Evolutionary conservation across 2,113 vertebrate species (phyloP).

Genomic region (Phainopepla nitens): DNA sequence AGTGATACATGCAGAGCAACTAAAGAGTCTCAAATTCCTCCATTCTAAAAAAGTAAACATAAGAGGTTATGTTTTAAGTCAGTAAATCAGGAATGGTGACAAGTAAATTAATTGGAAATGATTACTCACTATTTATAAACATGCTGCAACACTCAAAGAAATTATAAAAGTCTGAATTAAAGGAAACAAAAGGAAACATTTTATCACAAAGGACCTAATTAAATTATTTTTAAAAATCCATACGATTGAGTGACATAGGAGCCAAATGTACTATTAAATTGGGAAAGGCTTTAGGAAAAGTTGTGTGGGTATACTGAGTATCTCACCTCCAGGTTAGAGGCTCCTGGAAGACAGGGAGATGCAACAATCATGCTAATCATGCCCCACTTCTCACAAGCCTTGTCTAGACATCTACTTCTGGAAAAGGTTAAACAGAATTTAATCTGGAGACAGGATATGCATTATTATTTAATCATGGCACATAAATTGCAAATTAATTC

Average conservation of each 20-base stretch:
- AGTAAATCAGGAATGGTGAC: not conserved
- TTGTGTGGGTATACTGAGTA: not conserved
- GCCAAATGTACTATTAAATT: not conserved
- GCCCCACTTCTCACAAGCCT: not conserved
- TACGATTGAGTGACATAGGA: not conserved
- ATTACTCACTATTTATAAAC: not conserved
- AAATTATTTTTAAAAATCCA: not conserved
- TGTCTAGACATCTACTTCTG: not conserved
- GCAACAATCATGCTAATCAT: not conserved
- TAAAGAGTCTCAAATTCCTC: not conserved
- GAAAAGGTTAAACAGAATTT: not conserved
- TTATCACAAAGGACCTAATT: not conserved
- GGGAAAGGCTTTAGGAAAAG: not conserved
- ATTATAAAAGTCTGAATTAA: not conserved
- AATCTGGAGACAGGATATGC: not conserved
- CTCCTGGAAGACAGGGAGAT: not conserved
- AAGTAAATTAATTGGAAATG: not conserved
- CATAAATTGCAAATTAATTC: not conserved
- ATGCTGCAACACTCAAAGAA: not conserved
- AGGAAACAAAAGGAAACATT: not conserved
- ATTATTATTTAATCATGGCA: not conserved
- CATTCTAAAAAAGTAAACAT: not conserved
- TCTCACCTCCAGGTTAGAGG: not conserved
- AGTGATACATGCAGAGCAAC: not conserved
- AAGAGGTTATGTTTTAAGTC: not conserved